Evolutionary conservation across 2,888 invertebrate genomes (phyloP), one percentile per base, ranked within the genome.

Genomic region (Macrostomum cliftonense): DNA sequence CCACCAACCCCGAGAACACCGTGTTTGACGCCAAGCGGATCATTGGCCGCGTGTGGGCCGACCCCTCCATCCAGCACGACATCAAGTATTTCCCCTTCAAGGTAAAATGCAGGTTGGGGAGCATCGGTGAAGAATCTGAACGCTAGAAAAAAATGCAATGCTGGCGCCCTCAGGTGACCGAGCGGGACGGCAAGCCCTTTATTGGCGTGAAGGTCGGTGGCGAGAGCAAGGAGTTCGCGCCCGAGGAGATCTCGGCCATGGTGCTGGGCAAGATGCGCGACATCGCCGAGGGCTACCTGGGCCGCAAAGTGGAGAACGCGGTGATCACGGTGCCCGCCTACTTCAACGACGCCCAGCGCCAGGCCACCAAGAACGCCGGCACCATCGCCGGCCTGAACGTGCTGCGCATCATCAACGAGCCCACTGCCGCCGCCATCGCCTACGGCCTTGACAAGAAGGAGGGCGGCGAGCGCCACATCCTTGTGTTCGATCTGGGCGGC

Each of bases 401-500:
- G 1, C 73, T 87, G 39, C 77, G 87, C 59, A 87, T 88, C 56
- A 71, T 72, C 57, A 72, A 72, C 55, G 86, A 88, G 66, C 87
- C 87, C 11, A 87, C 86, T 1, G 74, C 74, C 28, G 71, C 71
- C 49, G 74, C 74, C 52, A 74, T 74, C 58, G 91, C 91, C 49
- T 93, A 93, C 63, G 91, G 91, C 67, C 76, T 93, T 56, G 91
- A 93, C 74, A 91, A 91, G 74, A 87, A 83, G 42, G 70, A 65
- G 59, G 63, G 61, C 49, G 64, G 64, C 17, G 72, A 69, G 37
- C 74, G 75, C 57, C 74, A 77, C 59, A 75, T 77, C 1, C 69
- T 77, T 38, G 77, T 77, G 58, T 77, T 77, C 60, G 78, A 79
- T 68, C 68, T 79, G 50, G 79, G 79, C 48, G 89, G 91, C 64